Base-by-base conservation (phyloP, 2,113 vertebrate genomes). In the Scolopax mira region DNA sequence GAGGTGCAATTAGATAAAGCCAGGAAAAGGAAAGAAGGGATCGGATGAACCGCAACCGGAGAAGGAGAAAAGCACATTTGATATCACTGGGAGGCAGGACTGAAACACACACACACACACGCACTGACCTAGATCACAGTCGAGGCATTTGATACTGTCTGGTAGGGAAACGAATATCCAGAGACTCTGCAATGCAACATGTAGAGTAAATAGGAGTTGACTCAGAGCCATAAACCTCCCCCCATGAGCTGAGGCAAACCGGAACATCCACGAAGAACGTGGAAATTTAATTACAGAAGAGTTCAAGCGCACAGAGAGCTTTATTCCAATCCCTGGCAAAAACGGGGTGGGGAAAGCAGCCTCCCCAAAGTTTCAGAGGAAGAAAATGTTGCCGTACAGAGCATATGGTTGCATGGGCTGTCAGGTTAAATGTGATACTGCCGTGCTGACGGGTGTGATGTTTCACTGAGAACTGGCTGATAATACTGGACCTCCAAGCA, bases 21-120 rank as follows among this genome's bases (percentile, higher is more conserved):
- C 87, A 93, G 81, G 61, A 79, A 95, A 95, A 82, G 71, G 82
- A 96, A 89, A 89, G 85, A 90, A 90, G 35, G n/a, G 72, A 88
- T 91, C 88, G 1, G 39, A 51, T 94, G 94, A 91, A 90, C 51
- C 33, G 94, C 58, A 96, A 94, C 13, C 1, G 27, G 84, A 97
- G 94, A 86, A 78, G 41, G 41, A 83, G 69, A 85, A 90, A 77
- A 30, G 89, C 70, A 57, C 60, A 94, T 89, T 88, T 85, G 96
- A 92, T 96, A 93, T 93, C 46, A 78, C 66, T 78, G 66, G 49
- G 58, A 97, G 58, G 80, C 86, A 93, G 66, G 95, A 52, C 55
- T 79, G 60, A 85, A 86, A 78, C 52, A 85, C 66, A 14, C 21
- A 27, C 49, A 27, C 4, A 13, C 81, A 69, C 37, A 37, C 1